These are phyloP conservation scores for Prunella fulvescens DNA, from an alignment of 2,113 vertebrate genomes.

Conservation along the genomic window DNA sequence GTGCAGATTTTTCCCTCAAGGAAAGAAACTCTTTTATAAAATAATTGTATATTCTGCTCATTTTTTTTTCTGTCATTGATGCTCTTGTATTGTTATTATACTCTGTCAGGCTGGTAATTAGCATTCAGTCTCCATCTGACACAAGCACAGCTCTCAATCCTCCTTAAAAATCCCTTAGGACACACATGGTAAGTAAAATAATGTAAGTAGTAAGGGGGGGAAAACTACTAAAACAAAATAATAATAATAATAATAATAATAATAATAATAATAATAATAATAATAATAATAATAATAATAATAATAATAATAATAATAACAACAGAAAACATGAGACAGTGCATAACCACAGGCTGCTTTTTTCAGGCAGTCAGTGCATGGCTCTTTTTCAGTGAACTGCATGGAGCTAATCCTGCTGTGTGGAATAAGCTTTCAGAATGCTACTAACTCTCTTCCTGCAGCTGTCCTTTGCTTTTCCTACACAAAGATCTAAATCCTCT, in stretches of 20 bases:
- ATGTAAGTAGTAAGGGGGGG: not conserved
- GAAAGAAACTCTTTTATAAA: constrained; percentile 70
- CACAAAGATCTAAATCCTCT: not conserved
- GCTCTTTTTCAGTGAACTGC: not conserved
- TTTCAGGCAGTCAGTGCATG: not conserved
- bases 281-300: not conserved
- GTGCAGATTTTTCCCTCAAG: constrained; percentile 68
- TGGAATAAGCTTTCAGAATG: not conserved
- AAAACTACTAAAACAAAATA: not conserved
- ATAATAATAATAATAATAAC: not conserved
- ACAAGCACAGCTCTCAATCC: constrained; percentile 52
- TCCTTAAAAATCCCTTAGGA: constrained; percentile 58
- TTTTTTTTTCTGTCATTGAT: constrained; percentile 57
- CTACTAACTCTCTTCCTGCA: not conserved
- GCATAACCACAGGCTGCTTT: constrained; percentile 5
- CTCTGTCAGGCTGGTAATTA: constrained; percentile 69
- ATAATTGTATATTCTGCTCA: constrained; percentile 70
- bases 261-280: not conserved
- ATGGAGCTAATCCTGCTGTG: not conserved
- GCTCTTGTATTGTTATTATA: constrained; percentile 67
- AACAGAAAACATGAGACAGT: not conserved
- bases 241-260: not conserved
- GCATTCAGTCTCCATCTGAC: constrained; percentile 57
- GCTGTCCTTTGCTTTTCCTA: not conserved
- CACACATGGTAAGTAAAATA: constrained; percentile 24